phyloP scores from a whole-genome alignment of 2,113 vertebrate species.

The Aegotheles bennettii region DNA sequence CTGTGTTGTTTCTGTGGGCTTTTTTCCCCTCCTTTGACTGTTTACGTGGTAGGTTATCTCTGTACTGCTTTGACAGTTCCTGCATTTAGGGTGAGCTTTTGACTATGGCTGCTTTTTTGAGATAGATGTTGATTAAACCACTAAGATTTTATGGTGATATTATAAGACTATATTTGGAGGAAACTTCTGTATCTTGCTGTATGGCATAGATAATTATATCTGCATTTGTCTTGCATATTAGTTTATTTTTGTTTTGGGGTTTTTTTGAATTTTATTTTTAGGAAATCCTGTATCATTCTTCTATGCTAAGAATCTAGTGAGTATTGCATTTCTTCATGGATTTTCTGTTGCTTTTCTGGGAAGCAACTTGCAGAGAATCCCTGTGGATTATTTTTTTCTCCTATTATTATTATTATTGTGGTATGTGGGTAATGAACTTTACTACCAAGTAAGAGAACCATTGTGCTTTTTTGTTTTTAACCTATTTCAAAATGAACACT shows the following conservation, averaged over 20 bases:
- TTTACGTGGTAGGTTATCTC: not conserved
- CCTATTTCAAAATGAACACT: not conserved
- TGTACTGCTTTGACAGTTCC: not conserved
- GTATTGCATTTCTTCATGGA: not conserved
- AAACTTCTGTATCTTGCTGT: not conserved
- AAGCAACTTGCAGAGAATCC: not conserved
- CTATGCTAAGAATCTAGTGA: not conserved
- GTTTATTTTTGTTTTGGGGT: not conserved
- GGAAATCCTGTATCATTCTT: not conserved
- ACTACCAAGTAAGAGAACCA: not conserved
- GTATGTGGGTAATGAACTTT: not conserved
- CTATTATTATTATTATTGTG: not conserved
- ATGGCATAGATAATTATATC: not conserved
- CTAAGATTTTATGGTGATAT: not conserved
- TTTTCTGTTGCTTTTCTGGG: not conserved
- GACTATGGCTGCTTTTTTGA: not conserved
- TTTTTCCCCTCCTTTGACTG: not conserved
- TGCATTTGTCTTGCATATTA: not conserved
- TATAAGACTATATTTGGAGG: not conserved
- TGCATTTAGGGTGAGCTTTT: not conserved
- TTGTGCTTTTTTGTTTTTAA: not conserved
- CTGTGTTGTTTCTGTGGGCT: not conserved
- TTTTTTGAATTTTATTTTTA: not conserved
- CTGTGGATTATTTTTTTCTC: not conserved
- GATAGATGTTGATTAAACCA: not conserved